Evolutionary conservation across 2,113 vertebrate species (phyloP).

Genomic region (Camelus bactrianus): DNA sequence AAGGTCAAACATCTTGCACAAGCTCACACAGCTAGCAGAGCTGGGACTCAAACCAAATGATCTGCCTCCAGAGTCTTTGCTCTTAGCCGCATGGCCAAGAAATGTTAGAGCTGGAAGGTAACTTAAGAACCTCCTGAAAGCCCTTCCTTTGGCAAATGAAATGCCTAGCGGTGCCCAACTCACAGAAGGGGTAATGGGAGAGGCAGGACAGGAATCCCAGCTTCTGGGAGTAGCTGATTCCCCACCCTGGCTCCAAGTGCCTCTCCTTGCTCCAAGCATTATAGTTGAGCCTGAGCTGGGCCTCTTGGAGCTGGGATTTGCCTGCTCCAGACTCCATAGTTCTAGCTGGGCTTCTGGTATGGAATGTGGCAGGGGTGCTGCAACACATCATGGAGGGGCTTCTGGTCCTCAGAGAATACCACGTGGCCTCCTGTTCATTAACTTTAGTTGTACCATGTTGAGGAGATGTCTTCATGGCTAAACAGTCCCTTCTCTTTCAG

Average conservation of each 20-base stretch:
- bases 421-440: slow-evolving; percentile 8
- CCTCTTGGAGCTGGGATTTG: neutral
- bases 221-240: neutral
- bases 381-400: neutral
- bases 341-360: neutral
- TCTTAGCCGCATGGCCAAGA: neutral
- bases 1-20: neutral
- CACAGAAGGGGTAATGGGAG: neutral
- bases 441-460: neutral
- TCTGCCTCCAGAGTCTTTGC: neutral
- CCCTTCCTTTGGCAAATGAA: neutral
- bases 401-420: neutral
- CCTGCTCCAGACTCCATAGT: neutral
- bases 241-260: neutral
- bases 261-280: neutral
- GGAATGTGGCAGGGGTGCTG: neutral
- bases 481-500: neutral
- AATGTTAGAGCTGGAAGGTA: neutral
- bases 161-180: neutral
- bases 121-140: neutral
- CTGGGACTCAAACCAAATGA: neutral
- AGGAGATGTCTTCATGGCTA: neutral
- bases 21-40: neutral
- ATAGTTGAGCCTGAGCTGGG: neutral
- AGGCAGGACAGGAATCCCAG: neutral